phyloP scores from a whole-genome alignment of 2,888 invertebrate genomes.

The Lagria hirta region DNA sequence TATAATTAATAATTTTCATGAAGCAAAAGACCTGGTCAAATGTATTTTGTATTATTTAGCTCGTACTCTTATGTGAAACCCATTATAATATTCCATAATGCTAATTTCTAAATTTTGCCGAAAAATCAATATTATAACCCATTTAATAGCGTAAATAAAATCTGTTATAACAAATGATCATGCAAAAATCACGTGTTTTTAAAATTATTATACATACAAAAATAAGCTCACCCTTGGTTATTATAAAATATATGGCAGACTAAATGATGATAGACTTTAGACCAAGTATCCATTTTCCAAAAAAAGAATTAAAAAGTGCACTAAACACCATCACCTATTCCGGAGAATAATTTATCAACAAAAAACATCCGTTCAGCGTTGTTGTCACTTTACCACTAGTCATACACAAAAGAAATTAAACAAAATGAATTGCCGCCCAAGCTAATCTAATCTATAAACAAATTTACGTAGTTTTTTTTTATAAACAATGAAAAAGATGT shows the following conservation, averaged over 20 bases:
- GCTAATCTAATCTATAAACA: conserved; percentile 37
- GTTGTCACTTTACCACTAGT: conserved; percentile 16
- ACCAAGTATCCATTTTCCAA: conserved; percentile 31
- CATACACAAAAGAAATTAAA: conserved; percentile 12
- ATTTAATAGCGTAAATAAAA: too few species aligned
- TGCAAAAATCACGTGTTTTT: background rate
- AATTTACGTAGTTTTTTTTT: conserved; percentile 33
- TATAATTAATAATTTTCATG: too few species aligned
- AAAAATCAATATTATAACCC: too few species aligned
- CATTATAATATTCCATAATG: too few species aligned
- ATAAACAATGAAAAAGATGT: conserved; percentile 20
- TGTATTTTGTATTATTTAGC: too few species aligned
- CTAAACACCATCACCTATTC: conserved; percentile 8
- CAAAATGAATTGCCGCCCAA: conserved; percentile 18
- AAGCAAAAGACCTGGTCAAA: too few species aligned
- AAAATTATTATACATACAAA: background rate
- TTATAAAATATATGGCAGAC: conserved; percentile 32
- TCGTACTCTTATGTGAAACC: too few species aligned
- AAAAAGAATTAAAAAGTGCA: conserved; percentile 4
- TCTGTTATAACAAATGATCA: background rate
- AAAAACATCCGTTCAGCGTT: conserved; percentile 9
- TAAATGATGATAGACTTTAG: conserved; percentile 33
- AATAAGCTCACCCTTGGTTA: conserved; percentile 29
- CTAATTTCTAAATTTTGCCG: too few species aligned
- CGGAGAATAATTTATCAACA: conserved; percentile 4